Evolutionary conservation across 2,888 invertebrate genomes (phyloP), one percentile per base, ranked within the genome.

Genomic region (Liodrosophila aerea): DNA sequence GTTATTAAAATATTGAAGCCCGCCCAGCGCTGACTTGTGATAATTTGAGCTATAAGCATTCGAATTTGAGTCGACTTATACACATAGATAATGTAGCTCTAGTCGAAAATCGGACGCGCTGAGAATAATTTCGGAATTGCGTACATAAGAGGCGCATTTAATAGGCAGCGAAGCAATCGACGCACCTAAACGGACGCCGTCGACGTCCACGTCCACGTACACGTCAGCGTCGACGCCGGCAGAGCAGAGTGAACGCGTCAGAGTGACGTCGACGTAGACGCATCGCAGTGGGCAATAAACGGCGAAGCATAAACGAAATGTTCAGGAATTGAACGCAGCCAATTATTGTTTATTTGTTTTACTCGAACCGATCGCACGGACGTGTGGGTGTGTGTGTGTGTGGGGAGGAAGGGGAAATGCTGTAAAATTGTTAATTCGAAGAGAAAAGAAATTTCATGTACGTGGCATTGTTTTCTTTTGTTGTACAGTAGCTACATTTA

Each of bases 291-390:
- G 22, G 67, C 73, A 66, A 66, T 72, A 72, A 69, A 69, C 61
- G n/a, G 73, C 49, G 72, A 72, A 61, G 73, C 67, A 66, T 69
- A 56, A 61, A 72, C 52, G 56, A 72, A 72, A 72, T 69, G 50
- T 61, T 46, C 41, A 61, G 52, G 66, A 72, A 69, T 72, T 61
- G 67, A 72, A 61, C 61, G 61, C 56, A 64, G 61, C 68, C 76
- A 72, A 76, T 80, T 76, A 76, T 80, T 76, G 81, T 83, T 83
- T 76, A 72, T 80, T 76, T 84, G 65, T 64, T 64, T 64, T 39
- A 58, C 40, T 57, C 52, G 54, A 54, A 49, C 66, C 36, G 54
- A 18, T 61, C 62, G 45, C 27, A 11, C 15, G 12, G 13, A n/a
- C 29, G 8, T 31, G 54, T 2, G 9, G 7, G 9, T 7, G 33